Base-by-base conservation (phyloP, 2,888 invertebrate species). In the Stenoptilia bipunctidactyla region DNA sequence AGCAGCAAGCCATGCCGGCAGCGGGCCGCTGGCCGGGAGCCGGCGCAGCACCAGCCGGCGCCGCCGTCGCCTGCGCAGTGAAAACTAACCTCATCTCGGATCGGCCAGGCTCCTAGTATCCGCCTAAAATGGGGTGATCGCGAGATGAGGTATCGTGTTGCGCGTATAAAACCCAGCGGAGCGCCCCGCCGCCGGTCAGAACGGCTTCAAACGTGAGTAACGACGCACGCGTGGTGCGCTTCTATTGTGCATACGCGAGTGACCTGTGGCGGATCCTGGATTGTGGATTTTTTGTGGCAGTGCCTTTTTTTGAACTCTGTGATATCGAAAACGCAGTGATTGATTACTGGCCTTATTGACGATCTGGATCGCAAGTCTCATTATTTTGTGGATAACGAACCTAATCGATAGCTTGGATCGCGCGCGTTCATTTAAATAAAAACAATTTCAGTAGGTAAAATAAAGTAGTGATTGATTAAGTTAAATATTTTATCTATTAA, bases 151-250 rank as follows among this genome's bases (percentile, higher is more conserved):
- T 89, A 89, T 92, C 90, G 89, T 88, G 87, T 91, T 90, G 88
- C 92, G 86, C 79, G 90, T 91, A 91, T 92, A 91, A 90, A 91
- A 90, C 87, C 86, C 85, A 86, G 82, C 82, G 73, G 73, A 72
- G 82, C 86, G 84, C 86, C 87, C 86, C 87, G 87, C 88, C 87
- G 87, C 89, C 90, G 90, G 90, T 92, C 94, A 95, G 94, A 94
- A 93, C 94, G 93, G 94, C 94, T 94, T 92, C 92, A 91, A 94
- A 93, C 93, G 94, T 94, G 93, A 94, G 94, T 94, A 71, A 56
- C 64, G 67, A 55, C 76, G 73, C 68, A 73, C 69, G 77, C 42
- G 37, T 44, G 51, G 54, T 52, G 60, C 53, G 59, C 50, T 52
- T 45, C 64, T 15, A 6, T n/a, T n/a, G n/a, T n/a, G n/a, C n/a